Evolutionary conservation across 2,888 invertebrate species (phyloP).

Genomic region (Oxycera nigricornis): DNA sequence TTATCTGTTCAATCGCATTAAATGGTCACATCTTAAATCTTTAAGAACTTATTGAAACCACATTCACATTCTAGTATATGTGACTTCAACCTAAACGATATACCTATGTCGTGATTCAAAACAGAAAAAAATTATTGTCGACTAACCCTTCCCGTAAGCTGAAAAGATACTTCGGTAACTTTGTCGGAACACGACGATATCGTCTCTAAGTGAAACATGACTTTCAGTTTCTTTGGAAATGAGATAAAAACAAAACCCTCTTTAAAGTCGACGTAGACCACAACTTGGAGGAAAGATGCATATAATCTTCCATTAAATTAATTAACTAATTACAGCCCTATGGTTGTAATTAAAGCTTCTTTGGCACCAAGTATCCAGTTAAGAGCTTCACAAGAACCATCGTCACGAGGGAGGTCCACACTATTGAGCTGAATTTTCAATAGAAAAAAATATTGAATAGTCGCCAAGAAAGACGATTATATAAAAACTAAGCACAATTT

Average conservation of each 20-base stretch:
- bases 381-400: slow-evolving; percentile 18
- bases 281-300: neutral
- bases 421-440: neutral
- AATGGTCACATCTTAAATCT: too few species aligned
- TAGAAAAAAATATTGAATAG: neutral
- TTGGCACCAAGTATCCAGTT: slow-evolving; percentile 14
- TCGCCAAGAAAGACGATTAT: neutral
- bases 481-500: neutral
- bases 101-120: too few species aligned
- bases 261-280: neutral
- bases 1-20: neutral
- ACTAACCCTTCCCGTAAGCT: neutral
- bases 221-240: slow-evolving; percentile 25
- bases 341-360: slow-evolving; percentile 17
- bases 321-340: slow-evolving; percentile 41
- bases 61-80: too few species aligned
- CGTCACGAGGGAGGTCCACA: neutral
- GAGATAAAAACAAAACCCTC: slow-evolving; percentile 6
- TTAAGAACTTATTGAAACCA: too few species aligned
- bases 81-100: too few species aligned
- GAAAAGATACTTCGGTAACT: neutral
- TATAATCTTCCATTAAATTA: slow-evolving; percentile 41
- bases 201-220: slow-evolving; percentile 30
- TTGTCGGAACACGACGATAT: neutral
- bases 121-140: too few species aligned